Percentiles rank a stretch among this genome's conserved stretches.
Conservation (phyloP, 1,140 invertebrate genomes). For the Papilio polyxenes region DNA sequence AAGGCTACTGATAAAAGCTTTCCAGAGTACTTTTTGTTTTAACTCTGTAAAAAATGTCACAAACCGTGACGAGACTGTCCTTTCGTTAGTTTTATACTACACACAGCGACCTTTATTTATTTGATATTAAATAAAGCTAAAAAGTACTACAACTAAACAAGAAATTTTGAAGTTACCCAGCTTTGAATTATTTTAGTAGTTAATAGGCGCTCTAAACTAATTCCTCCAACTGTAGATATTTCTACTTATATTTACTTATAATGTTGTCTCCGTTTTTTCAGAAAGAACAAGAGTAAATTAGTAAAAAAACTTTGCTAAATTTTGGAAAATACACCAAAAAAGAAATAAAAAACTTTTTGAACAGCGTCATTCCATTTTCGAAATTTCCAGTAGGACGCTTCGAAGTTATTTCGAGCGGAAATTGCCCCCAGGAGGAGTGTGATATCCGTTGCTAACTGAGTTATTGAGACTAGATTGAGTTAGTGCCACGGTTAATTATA, state of each 20-base stretch:
- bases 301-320: neutral
- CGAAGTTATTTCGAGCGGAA: slow-evolving; percentile 36
- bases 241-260: too few species aligned
- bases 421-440: slow-evolving; percentile 19
- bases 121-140: neutral
- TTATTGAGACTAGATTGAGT: slow-evolving; percentile 17
- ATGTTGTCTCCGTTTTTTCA: too few species aligned
- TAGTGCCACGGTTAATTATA: slow-evolving; percentile 7
- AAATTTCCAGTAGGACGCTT: neutral
- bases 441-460: slow-evolving; percentile 25
- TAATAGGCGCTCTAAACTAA: too few species aligned
- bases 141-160: too few species aligned
- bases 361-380: slow-evolving; percentile 3
- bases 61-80: neutral
- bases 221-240: too few species aligned
- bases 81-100: neutral
- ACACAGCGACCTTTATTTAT: neutral
- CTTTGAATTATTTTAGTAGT: too few species aligned
- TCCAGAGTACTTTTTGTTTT: neutral
- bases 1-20: slow-evolving; percentile 20
- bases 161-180: too few species aligned
- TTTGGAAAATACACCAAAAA: neutral
- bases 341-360: neutral
- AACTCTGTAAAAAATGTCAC: neutral
- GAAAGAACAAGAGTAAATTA: too few species aligned